Evolutionary conservation across 2,888 invertebrate genomes (phyloP).

Genomic region (Dynastes grantii): DNA sequence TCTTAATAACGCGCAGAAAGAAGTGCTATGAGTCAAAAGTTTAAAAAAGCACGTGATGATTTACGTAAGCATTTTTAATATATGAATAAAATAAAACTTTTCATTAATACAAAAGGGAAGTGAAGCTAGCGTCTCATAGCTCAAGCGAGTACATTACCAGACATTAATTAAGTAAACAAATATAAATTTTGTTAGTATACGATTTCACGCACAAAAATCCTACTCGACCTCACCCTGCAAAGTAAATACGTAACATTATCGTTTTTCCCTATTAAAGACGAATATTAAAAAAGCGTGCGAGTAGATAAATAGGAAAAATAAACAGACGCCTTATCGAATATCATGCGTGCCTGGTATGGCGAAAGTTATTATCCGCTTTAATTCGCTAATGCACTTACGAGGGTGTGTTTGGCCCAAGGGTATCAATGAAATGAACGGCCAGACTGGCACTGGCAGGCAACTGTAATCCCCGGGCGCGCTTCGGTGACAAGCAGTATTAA

Average conservation of each 20-base stretch:
- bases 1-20: no score
- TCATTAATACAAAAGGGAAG: background rate
- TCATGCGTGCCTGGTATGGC: constrained; percentile 50
- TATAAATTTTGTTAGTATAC: background rate
- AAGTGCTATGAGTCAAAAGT: no score
- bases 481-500: constrained; percentile 47
- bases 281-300: constrained; percentile 41
- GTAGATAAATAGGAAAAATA: constrained; percentile 47
- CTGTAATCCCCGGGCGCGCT: constrained; percentile 43
- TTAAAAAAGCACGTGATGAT: no score
- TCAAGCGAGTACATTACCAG: no score
- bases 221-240: constrained; percentile 29
- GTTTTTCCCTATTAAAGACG: constrained; percentile 27
- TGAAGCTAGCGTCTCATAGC: no score
- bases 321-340: constrained; percentile 50
- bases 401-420: constrained; percentile 51
- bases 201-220: background rate
- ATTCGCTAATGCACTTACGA: constrained; percentile 51
- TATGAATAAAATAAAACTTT: background rate
- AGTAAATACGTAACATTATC: constrained; percentile 44
- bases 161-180: constrained; percentile 3
- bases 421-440: constrained; percentile 43
- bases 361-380: constrained; percentile 51
- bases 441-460: constrained; percentile 45
- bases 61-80: background rate